Conservation (phyloP, 2,797 vertebrate species). For the Peromyscus aztecus region DNA sequence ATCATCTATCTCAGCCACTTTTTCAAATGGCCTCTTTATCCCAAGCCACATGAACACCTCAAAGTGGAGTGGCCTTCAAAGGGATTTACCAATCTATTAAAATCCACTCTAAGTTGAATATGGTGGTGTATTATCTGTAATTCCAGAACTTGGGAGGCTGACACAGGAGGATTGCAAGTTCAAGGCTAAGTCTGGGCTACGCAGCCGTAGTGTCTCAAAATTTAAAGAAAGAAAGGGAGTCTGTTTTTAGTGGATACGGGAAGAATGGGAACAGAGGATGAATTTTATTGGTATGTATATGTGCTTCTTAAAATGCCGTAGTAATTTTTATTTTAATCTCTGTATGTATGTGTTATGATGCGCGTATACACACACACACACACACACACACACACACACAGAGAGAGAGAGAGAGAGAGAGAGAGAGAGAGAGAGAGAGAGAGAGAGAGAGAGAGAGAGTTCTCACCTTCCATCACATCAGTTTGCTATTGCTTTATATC, state of each 20-base stretch:
- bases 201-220: background rate
- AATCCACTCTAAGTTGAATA: background rate
- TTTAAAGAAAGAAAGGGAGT: background rate
- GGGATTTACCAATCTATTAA: conserved; percentile 29
- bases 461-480: background rate
- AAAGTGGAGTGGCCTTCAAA: background rate
- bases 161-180: background rate
- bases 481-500: background rate
- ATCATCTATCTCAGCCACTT: background rate
- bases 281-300: conserved; percentile 14
- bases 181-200: background rate
- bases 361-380: too few relatives aligned
- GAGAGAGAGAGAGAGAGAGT: background rate
- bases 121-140: background rate
- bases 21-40: conserved; percentile 24
- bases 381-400: too few relatives aligned
- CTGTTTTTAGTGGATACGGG: background rate
- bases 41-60: background rate
- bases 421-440: too few relatives aligned
- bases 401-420: too few relatives aligned
- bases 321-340: background rate
- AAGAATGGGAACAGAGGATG: background rate
- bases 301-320: background rate
- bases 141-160: background rate
- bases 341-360: background rate